These are phyloP conservation scores for Cheilosia soror DNA, from an alignment of 2,888 invertebrate genomes.

Conservation along the genomic window DNA sequence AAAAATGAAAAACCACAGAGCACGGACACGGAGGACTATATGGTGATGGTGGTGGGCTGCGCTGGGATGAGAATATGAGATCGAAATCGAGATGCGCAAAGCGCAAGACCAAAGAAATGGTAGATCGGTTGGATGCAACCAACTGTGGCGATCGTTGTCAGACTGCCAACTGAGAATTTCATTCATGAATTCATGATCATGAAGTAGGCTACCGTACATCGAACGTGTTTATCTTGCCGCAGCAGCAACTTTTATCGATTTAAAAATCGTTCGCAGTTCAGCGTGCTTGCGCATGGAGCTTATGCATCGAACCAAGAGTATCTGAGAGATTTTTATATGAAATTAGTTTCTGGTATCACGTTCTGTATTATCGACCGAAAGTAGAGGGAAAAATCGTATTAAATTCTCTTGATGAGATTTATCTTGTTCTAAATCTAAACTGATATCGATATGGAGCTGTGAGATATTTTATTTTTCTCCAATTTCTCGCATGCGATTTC, in stretches of 20 bases:
- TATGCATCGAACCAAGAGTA: background rate
- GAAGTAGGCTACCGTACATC: conserved; percentile 27
- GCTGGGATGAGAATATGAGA: background rate
- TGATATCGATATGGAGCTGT: background rate
- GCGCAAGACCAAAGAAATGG: conserved; percentile 32
- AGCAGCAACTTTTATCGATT: conserved; percentile 20
- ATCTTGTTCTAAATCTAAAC: background rate
- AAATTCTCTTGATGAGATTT: background rate
- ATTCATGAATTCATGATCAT: conserved; percentile 59
- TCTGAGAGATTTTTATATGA: too few species aligned
- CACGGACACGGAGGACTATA: conserved; percentile 38
- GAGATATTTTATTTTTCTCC: background rate
- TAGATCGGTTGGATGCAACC: conserved; percentile 58
- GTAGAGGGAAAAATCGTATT: background rate
- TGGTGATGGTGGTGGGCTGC: background rate
- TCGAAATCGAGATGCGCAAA: conserved; percentile 41
- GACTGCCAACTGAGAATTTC: conserved; percentile 71
- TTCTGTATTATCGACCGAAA: too few species aligned
- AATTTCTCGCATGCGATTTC: conserved; percentile 15
- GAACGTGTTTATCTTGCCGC: conserved; percentile 34
- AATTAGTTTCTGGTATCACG: too few species aligned
- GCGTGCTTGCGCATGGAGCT: background rate
- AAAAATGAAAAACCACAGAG: conserved; percentile 4
- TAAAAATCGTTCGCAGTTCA: background rate
- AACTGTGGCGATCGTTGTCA: conserved; percentile 58